A percentile compares a stretch with the other conserved stretches of the same genome.
Conservation (phyloP, 53 echinoderm and acorn worm species). For the Paracentrotus lividus region DNA sequence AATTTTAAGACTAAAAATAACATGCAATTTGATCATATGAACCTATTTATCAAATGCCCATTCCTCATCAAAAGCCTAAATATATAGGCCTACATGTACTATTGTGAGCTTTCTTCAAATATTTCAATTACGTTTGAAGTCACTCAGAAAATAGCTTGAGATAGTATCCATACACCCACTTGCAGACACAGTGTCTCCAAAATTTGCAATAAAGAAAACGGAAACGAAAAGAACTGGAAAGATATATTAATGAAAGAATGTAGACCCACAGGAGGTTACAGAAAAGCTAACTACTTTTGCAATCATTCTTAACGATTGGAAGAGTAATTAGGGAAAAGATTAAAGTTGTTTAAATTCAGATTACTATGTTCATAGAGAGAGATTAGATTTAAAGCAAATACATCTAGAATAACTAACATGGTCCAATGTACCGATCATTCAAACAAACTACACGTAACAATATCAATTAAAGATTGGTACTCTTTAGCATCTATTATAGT, state of each 20-base stretch:
- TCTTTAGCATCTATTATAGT: not conserved
- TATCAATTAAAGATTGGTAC: too few species aligned
- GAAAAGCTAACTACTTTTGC: not conserved
- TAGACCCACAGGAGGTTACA: not conserved
- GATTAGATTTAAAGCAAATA: not conserved
- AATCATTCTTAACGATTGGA: conserved; percentile 31
- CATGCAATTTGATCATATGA: not conserved
- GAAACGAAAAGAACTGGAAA: not conserved
- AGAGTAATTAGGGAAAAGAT: not conserved
- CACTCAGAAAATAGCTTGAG: not conserved
- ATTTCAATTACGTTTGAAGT: not conserved
- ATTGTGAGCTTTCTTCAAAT: not conserved
- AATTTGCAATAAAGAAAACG: not conserved
- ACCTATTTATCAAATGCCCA: conserved; percentile 9
- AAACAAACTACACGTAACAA: not conserved
- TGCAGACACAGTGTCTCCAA: not conserved
- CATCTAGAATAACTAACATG: not conserved
- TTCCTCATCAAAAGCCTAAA: not conserved
- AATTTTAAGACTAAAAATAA: conserved; percentile 1
- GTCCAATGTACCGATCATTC: not conserved
- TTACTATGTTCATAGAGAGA: not conserved
- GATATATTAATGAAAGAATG: not conserved
- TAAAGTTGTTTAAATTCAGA: not conserved
- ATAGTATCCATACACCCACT: not conserved
- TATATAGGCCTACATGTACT: not conserved